Evolutionary conservation across 2,888 invertebrate species (phyloP).

Genomic region (Acheta domesticus): DNA sequence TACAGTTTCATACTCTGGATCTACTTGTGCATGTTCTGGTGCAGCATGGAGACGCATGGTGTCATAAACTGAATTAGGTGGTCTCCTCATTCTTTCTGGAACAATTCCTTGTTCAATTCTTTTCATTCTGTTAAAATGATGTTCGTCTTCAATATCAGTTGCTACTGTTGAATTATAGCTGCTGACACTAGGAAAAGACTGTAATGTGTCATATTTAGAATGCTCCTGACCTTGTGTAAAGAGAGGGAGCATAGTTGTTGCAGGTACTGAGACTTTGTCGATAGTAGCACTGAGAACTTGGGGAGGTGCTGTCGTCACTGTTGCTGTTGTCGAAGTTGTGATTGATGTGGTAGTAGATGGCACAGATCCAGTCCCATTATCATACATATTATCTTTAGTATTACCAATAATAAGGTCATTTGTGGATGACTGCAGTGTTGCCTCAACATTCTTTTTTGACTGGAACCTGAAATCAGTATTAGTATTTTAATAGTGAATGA

Average conservation of each 20-base stretch:
- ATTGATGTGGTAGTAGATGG: background rate
- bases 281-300: constrained; percentile 22
- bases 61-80: constrained; percentile 38
- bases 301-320: constrained; percentile 28
- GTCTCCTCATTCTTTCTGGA: constrained; percentile 30
- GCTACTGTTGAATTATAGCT: constrained; percentile 34
- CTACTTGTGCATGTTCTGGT: constrained; percentile 19
- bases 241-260: constrained; percentile 23
- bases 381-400: constrained; percentile 33
- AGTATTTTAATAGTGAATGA: no score
- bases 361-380: constrained; percentile 28
- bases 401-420: constrained; percentile 34
- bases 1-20: constrained; percentile 37
- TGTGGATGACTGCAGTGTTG: constrained; percentile 33
- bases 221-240: constrained; percentile 32
- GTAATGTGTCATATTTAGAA: constrained; percentile 34
- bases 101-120: constrained; percentile 36
- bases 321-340: constrained; percentile 5
- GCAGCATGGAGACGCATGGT: constrained; percentile 32
- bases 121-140: constrained; percentile 29
- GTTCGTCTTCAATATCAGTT: constrained; percentile 34
- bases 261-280: background rate
- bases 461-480: constrained; percentile 29
- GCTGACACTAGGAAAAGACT: constrained; percentile 35
- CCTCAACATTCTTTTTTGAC: constrained; percentile 31